These are phyloP conservation scores for Nesometra sesokonis DNA, from an alignment of 35 echinoderm and acorn worm genomes.

Conservation along the genomic window DNA sequence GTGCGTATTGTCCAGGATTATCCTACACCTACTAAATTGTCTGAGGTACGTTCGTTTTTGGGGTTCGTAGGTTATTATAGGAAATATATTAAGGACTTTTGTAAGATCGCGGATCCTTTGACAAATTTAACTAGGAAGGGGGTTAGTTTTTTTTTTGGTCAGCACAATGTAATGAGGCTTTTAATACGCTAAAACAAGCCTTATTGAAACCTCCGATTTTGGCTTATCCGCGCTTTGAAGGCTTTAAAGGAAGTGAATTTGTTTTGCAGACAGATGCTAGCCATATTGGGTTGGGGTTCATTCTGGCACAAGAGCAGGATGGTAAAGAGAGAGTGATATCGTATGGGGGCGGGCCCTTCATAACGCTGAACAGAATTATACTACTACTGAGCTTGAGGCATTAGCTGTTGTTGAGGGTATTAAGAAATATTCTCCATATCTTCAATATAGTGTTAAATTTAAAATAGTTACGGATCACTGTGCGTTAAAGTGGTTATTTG, in stretches of 20 bases:
- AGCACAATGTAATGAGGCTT: too few species aligned
- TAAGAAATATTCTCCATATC: not conserved
- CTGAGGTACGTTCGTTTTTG: not conserved
- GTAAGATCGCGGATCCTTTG: not conserved
- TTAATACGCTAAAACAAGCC: too few species aligned
- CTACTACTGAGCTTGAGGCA: not conserved
- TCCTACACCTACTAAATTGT: not conserved
- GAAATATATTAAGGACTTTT: conserved; percentile 12
- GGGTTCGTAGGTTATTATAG: conserved; percentile 16
- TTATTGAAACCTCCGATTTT: not conserved
- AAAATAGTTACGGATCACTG: too few species aligned
- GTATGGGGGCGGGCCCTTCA: not conserved
- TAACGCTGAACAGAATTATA: conserved; percentile 6
- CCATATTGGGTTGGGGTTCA: not conserved
- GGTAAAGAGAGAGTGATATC: not conserved
- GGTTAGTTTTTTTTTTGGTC: too few species aligned
- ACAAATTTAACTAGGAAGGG: not conserved
- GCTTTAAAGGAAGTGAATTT: not conserved
- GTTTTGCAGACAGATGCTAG: conserved; percentile 6
- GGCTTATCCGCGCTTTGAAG: not conserved
- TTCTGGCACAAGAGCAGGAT: not conserved
- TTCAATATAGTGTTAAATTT: conserved; percentile 23
- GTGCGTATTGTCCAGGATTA: conserved; percentile 3
- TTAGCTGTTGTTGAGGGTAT: conserved; percentile 21
- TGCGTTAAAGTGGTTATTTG: too few species aligned